Base-by-base conservation (phyloP, 2,113 vertebrate species). In the Serinus canaria region DNA sequence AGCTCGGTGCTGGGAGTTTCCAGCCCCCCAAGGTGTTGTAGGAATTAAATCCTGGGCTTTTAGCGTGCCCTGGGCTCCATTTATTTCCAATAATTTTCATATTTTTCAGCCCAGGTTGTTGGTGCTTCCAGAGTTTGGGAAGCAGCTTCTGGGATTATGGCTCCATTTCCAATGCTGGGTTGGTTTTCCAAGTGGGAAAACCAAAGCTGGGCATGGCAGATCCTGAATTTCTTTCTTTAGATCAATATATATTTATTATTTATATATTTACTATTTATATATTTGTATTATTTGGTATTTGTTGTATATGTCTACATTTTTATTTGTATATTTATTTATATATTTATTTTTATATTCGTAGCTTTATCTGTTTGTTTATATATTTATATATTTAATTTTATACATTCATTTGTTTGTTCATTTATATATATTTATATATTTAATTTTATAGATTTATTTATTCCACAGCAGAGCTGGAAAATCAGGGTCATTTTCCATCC, bases 21-120 rank as follows among this genome's bases (percentile, higher is more conserved):
- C 59, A 16, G 7, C 4, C 0, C 21, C 43, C 8, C 20, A 17
- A 35, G 20, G 19, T 0, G 0, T 13, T 44, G 37, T 3, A 33
- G 60, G 70, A 44, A 28, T 22, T 30, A 8, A 56, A 58, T 49
- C 44, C 13, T 10, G n/a, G n/a, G 0, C 4, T 63, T 83, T 82
- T 15, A 44, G 23, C n/a, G 10, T 10, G 13, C 5, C 25, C 19
- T 20, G 27, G 31, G 13, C 37, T n/a, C 10, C 12, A 0, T n/a
- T 30, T 11, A 1, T 21, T 83, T 43, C 15, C 62, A 41, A 1
- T 35, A 10, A 12, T 33, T 62, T 47, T 11, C 7, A 1, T 19
- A 9, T 30, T 82, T 69, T 25, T 11, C 58, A 50, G 23, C 33
- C 67, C 23, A 67, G 8, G 25, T 7, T 1, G 1, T 15, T 9